phyloP scores from a whole-genome alignment of 2,888 invertebrate genomes.

The Limnephilus lunatus region DNA sequence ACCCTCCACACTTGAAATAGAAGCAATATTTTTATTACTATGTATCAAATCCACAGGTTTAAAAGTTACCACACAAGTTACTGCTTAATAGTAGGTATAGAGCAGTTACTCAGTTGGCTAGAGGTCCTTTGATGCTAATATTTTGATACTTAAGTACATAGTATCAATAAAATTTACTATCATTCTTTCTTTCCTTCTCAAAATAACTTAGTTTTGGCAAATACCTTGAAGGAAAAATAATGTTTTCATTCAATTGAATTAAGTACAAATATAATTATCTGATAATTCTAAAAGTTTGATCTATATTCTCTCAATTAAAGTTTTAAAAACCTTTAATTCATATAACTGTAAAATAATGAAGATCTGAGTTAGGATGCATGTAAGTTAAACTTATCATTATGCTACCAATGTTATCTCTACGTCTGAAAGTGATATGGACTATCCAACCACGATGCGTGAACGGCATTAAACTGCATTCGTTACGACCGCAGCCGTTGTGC shows the following conservation, averaged over 20 bases:
- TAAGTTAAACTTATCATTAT: not conserved
- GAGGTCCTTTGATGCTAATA: not conserved
- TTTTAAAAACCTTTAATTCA: not conserved
- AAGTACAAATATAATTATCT: not conserved
- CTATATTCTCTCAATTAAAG: too few species aligned
- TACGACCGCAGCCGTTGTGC: not conserved
- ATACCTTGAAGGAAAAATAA: not conserved
- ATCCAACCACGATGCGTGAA: not conserved
- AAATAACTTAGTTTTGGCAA: not conserved
- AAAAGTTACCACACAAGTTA: too few species aligned
- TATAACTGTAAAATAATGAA: not conserved
- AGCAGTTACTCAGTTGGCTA: not conserved
- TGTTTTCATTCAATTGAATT: not conserved
- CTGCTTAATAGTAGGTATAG: not conserved
- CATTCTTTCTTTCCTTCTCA: not conserved
- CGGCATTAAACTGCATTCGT: not conserved
- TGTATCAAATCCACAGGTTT: too few species aligned
- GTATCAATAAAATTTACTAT: not conserved
- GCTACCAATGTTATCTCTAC: not conserved
- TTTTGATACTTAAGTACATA: not conserved
- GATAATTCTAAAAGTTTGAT: not conserved
- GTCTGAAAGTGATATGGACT: not conserved
- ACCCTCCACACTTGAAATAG: too few species aligned
- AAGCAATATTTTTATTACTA: too few species aligned
- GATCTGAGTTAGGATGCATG: not conserved